A percentile compares a stretch with the other conserved stretches of the same genome.
These are phyloP conservation scores for Drosophila mayaguana DNA, from an alignment of 2,888 invertebrate genomes.

Conservation along the genomic window DNA sequence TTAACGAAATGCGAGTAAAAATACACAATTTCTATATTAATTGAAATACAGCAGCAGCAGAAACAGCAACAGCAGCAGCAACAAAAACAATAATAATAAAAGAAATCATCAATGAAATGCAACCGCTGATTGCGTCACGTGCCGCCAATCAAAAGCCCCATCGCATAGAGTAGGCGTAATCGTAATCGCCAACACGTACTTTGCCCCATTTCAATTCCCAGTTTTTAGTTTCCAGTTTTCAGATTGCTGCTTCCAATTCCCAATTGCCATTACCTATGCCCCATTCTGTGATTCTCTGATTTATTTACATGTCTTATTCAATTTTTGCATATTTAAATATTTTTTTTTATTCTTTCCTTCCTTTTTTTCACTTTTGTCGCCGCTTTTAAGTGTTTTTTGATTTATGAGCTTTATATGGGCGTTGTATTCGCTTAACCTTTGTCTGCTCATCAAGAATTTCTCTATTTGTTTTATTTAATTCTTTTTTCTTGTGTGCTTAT, in stretches of 20 bases:
- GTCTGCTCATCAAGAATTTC: conserved; percentile 16
- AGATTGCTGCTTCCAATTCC: not conserved
- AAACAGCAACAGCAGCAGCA: conserved; percentile 14
- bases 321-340: not conserved
- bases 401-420: conserved; percentile 19
- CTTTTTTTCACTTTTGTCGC: conserved; percentile 4
- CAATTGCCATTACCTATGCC: conserved; percentile 36
- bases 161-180: conserved; percentile 35
- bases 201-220: conserved; percentile 32
- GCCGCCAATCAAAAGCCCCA: conserved; percentile 37
- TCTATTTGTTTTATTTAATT: not conserved
- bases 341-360: not conserved
- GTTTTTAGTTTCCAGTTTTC: not conserved
- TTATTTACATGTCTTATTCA: not conserved
- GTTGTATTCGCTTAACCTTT: conserved; percentile 9
- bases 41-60: conserved; percentile 51
- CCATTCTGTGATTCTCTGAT: conserved; percentile 13
- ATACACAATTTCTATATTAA: conserved; percentile 60
- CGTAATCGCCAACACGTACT: conserved; percentile 38
- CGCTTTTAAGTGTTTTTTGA: conserved; percentile 11
- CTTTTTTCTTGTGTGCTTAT: not conserved
- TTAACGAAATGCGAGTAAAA: conserved; percentile 66
- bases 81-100: conserved; percentile 3
- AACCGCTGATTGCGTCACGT: conserved; percentile 58
- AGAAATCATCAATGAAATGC: conserved; percentile 60